Evolutionary conservation across 1,140 invertebrate species (phyloP).

Genomic region (Drosophila biarmipes): DNA sequence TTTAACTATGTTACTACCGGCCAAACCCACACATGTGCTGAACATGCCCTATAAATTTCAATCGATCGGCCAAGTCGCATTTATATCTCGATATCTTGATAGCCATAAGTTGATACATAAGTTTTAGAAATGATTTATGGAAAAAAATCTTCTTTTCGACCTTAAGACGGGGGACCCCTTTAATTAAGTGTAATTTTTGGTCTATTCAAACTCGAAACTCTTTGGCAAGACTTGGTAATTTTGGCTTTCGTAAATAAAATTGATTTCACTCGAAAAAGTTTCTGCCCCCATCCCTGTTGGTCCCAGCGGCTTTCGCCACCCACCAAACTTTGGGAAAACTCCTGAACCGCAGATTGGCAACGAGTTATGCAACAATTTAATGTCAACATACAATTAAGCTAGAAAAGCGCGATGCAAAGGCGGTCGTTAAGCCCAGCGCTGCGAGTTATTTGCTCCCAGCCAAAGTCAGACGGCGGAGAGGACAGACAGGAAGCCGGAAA

Average conservation of each 20-base stretch:
- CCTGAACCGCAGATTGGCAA: not conserved
- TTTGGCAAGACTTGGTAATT: not conserved
- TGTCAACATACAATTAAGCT: conserved; percentile 40
- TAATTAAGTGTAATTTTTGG: not conserved
- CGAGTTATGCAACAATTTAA: conserved; percentile 37
- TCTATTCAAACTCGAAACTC: not conserved
- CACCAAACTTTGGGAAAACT: conserved; percentile 15
- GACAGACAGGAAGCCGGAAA: conserved; percentile 25
- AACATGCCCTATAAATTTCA: no score
- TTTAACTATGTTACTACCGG: no score
- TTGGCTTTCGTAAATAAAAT: conserved; percentile 9
- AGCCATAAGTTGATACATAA: no score
- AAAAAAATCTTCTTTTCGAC: no score
- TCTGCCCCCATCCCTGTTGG: not conserved
- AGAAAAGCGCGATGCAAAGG: conserved; percentile 19
- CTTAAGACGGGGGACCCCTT: no score
- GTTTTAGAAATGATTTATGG: no score
- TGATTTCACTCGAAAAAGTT: conserved; percentile 21
- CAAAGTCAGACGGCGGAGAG: conserved; percentile 13
- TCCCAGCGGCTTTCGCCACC: conserved; percentile 7
- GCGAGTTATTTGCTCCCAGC: conserved; percentile 26
- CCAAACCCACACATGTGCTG: no score
- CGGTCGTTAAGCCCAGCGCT: conserved; percentile 23
- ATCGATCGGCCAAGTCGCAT: no score
- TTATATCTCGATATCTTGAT: no score